Base-by-base conservation (phyloP, 2,888 invertebrate genomes). In the Rhagonycha fulva region DNA sequence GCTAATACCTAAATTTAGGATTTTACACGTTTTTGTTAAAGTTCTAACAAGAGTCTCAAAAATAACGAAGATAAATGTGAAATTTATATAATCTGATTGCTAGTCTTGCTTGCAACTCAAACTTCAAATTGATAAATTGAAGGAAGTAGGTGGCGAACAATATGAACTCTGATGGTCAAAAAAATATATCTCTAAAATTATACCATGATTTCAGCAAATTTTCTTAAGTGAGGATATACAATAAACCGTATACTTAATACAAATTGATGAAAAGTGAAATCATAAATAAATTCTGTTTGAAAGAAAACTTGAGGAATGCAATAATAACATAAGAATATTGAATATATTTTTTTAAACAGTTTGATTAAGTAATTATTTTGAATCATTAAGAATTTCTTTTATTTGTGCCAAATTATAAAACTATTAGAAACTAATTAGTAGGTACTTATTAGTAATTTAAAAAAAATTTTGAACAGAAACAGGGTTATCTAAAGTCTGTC, bases 121-220 rank as follows among this genome's bases (percentile, higher is more conserved):
- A 66, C 63, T 69, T n/a, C 70, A 70, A 70, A 70, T 60, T 70
- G 70, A 24, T 61, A 70, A 70, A 70, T 70, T 70, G 60, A 61
- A 70, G 70, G 70, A 70, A 70, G 70, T 70, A 70, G 61, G 60
- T 19, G 32, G 30, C 14, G 12, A 66, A 14, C 63, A 66, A 66
- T 24, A 66, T 66, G n/a, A 24, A 66, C 63, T 24, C 10, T 24
- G 12, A 14, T 66, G 26, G 63, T 66, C 19, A 47, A 47, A 47
- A 47, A 47, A 47, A 7, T 47, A 47, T n/a, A 47, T 47, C 47
- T 47, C 47, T 47, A 47, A 47, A 47, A 47, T 47, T 47, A 47
- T 47, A 47, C 47, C 47, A 47, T 47, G 47, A 47, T 47, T 47
- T 47, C 47, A 47, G 47, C 47, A 47, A 47, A 47, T 47, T 47